Conservation (phyloP, 2,888 invertebrate genomes). For the Plagiodera versicolora region DNA sequence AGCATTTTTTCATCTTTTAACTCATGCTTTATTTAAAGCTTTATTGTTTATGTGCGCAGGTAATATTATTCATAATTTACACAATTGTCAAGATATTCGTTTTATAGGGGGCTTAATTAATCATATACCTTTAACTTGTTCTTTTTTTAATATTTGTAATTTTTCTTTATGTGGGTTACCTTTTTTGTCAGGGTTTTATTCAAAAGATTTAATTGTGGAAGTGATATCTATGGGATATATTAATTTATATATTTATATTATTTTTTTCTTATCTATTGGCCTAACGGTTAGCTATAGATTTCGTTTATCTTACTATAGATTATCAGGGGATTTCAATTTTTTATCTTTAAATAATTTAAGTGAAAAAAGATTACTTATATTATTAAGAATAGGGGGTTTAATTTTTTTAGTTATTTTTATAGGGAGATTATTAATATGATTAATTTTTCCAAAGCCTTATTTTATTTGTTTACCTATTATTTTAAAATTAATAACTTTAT, state of each 20-base stretch:
- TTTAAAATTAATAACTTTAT: conserved; percentile 60
- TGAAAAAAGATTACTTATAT: conserved; percentile 58
- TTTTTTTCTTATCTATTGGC: conserved; percentile 61
- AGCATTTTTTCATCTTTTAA: conserved; percentile 72
- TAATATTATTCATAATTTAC: conserved; percentile 66
- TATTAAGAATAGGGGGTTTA: conserved; percentile 52
- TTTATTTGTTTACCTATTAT: conserved; percentile 59
- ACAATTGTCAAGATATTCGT: conserved; percentile 70
- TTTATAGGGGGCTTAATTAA: conserved; percentile 58
- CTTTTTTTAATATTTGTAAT: conserved; percentile 53
- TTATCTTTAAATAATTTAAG: conserved; percentile 56
- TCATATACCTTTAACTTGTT: conserved; percentile 59
- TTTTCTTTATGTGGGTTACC: conserved; percentile 53
- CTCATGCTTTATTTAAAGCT: conserved; percentile 76
- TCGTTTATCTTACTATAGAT: conserved; percentile 59
- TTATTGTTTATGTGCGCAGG: conserved; percentile 75
- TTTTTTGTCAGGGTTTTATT: conserved; percentile 61
- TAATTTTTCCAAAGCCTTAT: conserved; percentile 59
- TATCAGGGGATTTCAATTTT: conserved; percentile 58
- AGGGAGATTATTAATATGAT: conserved; percentile 59
- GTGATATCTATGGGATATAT: conserved; percentile 57
- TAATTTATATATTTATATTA: conserved; percentile 60
- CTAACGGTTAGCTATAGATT: conserved; percentile 55
- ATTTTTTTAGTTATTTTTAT: conserved; percentile 59
- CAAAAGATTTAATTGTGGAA: conserved; percentile 66